Evolutionary conservation across 2,113 vertebrate genomes (phyloP).

Genomic region (Eidolon helvum): DNA sequence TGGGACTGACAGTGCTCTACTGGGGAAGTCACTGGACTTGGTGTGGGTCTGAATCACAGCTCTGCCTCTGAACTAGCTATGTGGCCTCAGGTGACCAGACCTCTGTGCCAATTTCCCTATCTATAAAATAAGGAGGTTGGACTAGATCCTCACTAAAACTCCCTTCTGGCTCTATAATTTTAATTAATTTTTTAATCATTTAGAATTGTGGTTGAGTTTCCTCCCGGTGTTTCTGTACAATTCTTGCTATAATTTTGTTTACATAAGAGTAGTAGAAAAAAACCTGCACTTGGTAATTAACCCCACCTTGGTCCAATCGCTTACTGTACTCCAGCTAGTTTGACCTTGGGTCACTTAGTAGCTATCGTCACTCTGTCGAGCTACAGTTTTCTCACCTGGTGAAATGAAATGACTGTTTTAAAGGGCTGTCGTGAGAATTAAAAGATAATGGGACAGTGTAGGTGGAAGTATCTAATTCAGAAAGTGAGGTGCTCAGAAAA

Average conservation of each 20-base stretch:
- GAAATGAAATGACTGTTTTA: not conserved
- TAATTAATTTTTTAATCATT: not conserved
- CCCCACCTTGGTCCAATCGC: not conserved
- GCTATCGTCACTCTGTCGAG: not conserved
- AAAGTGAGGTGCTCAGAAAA: not conserved
- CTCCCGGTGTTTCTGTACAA: not conserved
- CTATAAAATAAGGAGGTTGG: not conserved
- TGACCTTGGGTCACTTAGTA: not conserved
- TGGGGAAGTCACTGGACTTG: not conserved
- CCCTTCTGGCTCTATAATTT: not conserved
- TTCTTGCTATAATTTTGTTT: not conserved
- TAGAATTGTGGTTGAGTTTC: not conserved
- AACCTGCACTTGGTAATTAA: not conserved
- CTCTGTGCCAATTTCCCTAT: not conserved
- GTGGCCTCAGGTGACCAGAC: not conserved
- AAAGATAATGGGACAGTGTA: not conserved
- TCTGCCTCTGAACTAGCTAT: not conserved
- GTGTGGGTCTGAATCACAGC: not conserved
- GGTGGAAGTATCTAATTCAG: conserved; percentile 14
- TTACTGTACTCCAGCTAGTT: not conserved
- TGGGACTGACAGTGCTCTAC: not conserved
- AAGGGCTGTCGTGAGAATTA: not conserved
- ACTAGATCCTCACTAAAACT: not conserved
- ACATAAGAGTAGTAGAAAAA: not conserved
- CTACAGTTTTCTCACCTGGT: not conserved